Base-by-base conservation (phyloP, 1,140 invertebrate species). In the Eriocheir sinensis region DNA sequence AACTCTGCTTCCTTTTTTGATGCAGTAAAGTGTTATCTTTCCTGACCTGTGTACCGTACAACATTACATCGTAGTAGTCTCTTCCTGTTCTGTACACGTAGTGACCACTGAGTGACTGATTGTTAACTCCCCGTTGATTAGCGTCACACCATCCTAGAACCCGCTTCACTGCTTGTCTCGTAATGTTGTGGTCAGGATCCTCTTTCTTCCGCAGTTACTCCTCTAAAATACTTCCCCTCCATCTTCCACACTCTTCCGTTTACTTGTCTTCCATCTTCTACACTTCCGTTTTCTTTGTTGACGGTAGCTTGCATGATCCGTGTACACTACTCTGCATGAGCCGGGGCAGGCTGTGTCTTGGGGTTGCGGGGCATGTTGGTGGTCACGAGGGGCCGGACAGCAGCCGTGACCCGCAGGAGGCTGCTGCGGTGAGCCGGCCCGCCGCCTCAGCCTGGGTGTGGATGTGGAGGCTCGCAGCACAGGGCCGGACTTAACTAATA, bases 151-250 rank as follows among this genome's bases (percentile, higher is more conserved):
- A 72, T 72, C 60, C 60, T 72, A 72, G 9, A 72, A 72, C 60
- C 27, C 60, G 60, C 60, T 72, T n/a, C 60, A 72, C 27, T 72
- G 60, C 60, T 72, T 72, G 9, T 72, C 21, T 72, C 60, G 60
- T n/a, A 72, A 21, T 72, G 60, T 72, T 72, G n/a, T 72, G 60
- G n/a, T n/a, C 27, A 72, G 27, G 60, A 72, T 72, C 60, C 60
- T n/a, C 44, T 72, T 72, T 72, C 27, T 72, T 72, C 60, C 27
- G 60, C 60, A 72, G 60, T 72, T 72, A 21, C 60, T 72, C 60
- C 60, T 72, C 60, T 72, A 72, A 72, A 72, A 72, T 72, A 72
- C 60, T n/a, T n/a, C n/a, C n/a, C n/a, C n/a, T n/a, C n/a, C n/a
- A n/a, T n/a, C n/a, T n/a, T n/a, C n/a, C n/a, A n/a, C n/a, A n/a